These are phyloP conservation scores for Parauchenoglanis ngamensis DNA, from an alignment of 2,797 vertebrate species.

Conservation along the genomic window DNA sequence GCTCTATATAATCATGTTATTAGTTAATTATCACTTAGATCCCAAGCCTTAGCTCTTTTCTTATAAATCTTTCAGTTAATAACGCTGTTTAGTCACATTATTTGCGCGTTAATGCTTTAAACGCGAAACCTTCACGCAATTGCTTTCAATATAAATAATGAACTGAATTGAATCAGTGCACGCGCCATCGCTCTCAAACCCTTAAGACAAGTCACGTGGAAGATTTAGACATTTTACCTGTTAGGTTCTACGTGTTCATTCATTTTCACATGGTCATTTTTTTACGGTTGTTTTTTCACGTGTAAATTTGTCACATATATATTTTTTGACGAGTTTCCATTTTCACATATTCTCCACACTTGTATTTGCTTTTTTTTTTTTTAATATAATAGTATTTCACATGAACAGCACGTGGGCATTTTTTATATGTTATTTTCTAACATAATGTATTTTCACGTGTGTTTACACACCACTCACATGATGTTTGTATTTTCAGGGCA, in stretches of 20 bases:
- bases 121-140: neutral
- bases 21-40: neutral
- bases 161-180: neutral
- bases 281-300: neutral
- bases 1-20: neutral
- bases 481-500: neutral
- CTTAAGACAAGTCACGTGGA: neutral
- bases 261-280: neutral
- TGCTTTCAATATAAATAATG: neutral
- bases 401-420: neutral
- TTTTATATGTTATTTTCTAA: neutral
- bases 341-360: neutral
- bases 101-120: neutral
- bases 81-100: neutral
- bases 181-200: neutral
- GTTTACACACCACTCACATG: neutral
- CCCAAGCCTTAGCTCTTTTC: too few relatives aligned
- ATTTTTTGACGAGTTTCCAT: too few relatives aligned
- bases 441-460: neutral
- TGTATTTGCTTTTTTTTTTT: too few relatives aligned
- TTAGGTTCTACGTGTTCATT: neutral
- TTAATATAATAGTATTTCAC: too few relatives aligned
- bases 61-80: neutral
- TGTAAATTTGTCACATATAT: neutral
- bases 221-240: neutral